Conservation (phyloP, 2,113 vertebrate species). For the Murina feae region DNA sequence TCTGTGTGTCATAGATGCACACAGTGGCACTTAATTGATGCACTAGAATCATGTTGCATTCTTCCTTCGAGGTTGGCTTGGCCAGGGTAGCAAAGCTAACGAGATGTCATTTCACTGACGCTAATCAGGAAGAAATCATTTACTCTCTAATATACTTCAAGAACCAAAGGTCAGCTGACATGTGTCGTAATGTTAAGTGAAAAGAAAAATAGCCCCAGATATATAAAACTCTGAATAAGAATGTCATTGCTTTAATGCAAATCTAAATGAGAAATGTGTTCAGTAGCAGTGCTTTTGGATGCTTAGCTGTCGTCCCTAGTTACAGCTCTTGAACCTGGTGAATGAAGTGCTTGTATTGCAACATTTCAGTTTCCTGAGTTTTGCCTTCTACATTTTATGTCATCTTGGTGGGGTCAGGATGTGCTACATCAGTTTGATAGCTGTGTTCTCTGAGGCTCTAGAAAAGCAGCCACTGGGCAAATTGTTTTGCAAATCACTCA, state of each 20-base stretch:
- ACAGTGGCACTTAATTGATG: not conserved
- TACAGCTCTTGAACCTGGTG: not conserved
- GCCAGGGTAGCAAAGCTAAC: not conserved
- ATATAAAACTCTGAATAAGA: constrained; percentile 19
- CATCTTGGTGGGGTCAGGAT: not conserved
- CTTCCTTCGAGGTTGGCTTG: not conserved
- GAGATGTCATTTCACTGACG: not conserved
- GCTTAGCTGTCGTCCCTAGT: not conserved
- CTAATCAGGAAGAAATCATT: constrained; percentile 33
- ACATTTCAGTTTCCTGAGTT: not conserved
- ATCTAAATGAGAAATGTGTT: not conserved
- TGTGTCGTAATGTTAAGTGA: constrained; percentile 31
- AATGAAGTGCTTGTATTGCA: not conserved
- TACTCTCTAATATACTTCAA: constrained; percentile 38
- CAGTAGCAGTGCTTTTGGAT: not conserved
- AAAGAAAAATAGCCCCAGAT: constrained; percentile 41
- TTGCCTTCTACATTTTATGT: not conserved
- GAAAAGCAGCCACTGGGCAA: not conserved
- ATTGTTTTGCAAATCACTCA: not conserved
- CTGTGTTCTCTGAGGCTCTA: not conserved
- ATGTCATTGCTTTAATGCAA: constrained; percentile 5
- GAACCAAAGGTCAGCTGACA: constrained; percentile 30
- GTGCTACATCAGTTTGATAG: not conserved
- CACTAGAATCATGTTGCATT: not conserved
- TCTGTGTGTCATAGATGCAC: not conserved